Evolutionary conservation across 1,140 invertebrate species (phyloP).

Genomic region (Euura saliciscinereae): DNA sequence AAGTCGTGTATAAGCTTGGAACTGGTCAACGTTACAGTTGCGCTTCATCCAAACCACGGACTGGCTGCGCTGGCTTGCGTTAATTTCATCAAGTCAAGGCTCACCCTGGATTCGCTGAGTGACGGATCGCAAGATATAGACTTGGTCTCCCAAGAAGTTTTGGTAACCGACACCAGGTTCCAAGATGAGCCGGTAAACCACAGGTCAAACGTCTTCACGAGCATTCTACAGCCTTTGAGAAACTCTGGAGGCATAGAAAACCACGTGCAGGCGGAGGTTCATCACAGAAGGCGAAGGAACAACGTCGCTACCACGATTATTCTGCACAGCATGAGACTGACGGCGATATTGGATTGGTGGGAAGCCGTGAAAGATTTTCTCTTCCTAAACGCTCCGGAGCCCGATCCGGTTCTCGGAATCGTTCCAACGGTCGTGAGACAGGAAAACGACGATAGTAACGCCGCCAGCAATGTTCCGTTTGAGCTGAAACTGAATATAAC

Average conservation of each 20-base stretch:
- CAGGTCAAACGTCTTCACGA: slow-evolving; percentile 85
- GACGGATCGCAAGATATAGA: slow-evolving; percentile 92
- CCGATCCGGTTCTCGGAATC: slow-evolving; percentile 35
- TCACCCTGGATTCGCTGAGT: slow-evolving; percentile 84
- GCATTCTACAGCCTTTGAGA: slow-evolving; percentile 83
- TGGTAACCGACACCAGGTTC: slow-evolving; percentile 83
- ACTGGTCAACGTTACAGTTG: slow-evolving; percentile 85
- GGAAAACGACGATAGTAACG: slow-evolving; percentile 17
- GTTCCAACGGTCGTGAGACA: slow-evolving; percentile 16
- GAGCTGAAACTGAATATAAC: slow-evolving; percentile 94
- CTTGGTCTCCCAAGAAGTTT: slow-evolving; percentile 90
- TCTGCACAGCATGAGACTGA: slow-evolving; percentile 94
- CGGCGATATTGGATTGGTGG: slow-evolving; percentile 95
- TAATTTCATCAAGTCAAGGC: slow-evolving; percentile 89
- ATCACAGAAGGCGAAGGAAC: slow-evolving; percentile 71
- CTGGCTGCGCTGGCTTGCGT: slow-evolving; percentile 80
- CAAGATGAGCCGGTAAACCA: slow-evolving; percentile 71
- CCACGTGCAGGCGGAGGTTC: slow-evolving; percentile 83
- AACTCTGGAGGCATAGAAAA: slow-evolving; percentile 56
- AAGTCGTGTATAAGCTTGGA: slow-evolving; percentile 81
- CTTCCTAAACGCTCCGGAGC: slow-evolving; percentile 51
- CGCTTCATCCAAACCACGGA: slow-evolving; percentile 66
- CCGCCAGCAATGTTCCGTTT: slow-evolving; percentile 59
- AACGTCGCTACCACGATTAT: slow-evolving; percentile 87
- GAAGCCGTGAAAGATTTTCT: slow-evolving; percentile 85